Percentiles rank a stretch among this genome's conserved stretches.
phyloP scores from a whole-genome alignment of 2,113 vertebrate species.

The Nymphicus hollandicus region DNA sequence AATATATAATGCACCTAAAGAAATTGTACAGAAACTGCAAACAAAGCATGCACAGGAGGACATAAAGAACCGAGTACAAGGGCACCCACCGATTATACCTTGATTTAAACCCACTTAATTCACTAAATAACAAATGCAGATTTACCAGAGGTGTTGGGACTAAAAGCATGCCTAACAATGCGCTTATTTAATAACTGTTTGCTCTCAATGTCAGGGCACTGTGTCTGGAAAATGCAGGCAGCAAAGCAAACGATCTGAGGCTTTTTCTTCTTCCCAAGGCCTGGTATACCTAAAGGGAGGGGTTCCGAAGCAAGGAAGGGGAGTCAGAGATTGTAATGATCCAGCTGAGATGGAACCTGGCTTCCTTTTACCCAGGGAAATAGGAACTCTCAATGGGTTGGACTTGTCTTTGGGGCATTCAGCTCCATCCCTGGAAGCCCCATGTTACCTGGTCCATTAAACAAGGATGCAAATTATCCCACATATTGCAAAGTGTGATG shows the following conservation, averaged over 20 bases:
- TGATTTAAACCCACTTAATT: constrained; percentile 66
- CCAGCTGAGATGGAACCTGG: neutral
- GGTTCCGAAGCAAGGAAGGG: neutral
- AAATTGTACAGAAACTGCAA: constrained; percentile 54
- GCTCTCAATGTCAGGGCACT: constrained; percentile 54
- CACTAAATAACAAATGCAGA: constrained; percentile 63
- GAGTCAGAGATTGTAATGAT: neutral
- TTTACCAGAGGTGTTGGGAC: constrained; percentile 62
- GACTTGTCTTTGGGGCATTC: neutral
- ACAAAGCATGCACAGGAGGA: constrained; percentile 52
- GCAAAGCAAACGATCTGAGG: neutral
- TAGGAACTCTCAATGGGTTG: neutral
- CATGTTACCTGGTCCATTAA: neutral
- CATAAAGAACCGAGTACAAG: constrained; percentile 47
- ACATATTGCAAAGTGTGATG: accelerated
- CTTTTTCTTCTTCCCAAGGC: neutral
- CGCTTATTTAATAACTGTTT: constrained; percentile 54
- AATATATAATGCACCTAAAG: constrained; percentile 43
- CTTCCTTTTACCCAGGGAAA: neutral
- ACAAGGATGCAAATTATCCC: neutral
- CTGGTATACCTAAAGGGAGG: neutral
- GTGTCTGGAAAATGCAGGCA: constrained; percentile 19
- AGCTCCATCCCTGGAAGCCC: neutral
- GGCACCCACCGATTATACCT: constrained; percentile 51
- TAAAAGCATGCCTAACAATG: constrained; percentile 65